A percentile compares a stretch with the other conserved stretches of the same genome.
phyloP scores from a whole-genome alignment of 23 tunicate genomes.

The Halocynthia aurantium region DNA sequence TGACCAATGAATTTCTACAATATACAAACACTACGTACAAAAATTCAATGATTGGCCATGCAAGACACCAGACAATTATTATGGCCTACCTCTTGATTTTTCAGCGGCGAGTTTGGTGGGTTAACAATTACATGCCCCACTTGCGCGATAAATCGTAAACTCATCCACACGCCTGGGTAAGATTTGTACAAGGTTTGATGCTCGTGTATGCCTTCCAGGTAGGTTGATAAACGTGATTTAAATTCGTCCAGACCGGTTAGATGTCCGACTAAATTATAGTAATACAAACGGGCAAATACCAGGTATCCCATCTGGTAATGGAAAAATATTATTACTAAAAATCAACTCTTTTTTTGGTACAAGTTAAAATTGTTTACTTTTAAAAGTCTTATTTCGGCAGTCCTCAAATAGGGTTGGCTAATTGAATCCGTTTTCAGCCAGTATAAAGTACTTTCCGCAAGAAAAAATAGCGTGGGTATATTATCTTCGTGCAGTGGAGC shows the following conservation, averaged over 20 bases:
- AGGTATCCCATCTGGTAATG: conserved; percentile 55
- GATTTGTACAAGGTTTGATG: conserved; percentile 44
- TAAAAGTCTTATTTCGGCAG: conserved; percentile 67
- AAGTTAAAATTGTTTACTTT: conserved; percentile 25
- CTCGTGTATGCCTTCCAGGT: conserved; percentile 60
- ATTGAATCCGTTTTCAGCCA: conserved; percentile 72
- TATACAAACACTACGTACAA: too few relatives aligned
- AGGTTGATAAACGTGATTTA: conserved; percentile 56
- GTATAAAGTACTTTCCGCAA: conserved; percentile 81
- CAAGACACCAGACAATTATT: too few relatives aligned
- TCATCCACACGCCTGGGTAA: conserved; percentile 60
- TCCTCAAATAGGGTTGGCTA: conserved; percentile 43
- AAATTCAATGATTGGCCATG: too few relatives aligned
- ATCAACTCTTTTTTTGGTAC: neutral
- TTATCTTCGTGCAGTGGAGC: conserved; percentile 79
- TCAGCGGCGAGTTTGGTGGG: conserved; percentile 20
- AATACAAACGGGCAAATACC: conserved; percentile 66
- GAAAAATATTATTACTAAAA: neutral
- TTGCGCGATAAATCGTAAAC: conserved; percentile 30
- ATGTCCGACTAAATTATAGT: conserved; percentile 54
- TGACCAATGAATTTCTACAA: too few relatives aligned
- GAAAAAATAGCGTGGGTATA: conserved; percentile 78
- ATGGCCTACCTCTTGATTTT: too few relatives aligned
- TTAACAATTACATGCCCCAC: conserved; percentile 46
- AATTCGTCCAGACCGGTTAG: conserved; percentile 52